These are phyloP conservation scores for Noctilio leporinus DNA, from an alignment of 2,113 vertebrate species.

Conservation along the genomic window DNA sequence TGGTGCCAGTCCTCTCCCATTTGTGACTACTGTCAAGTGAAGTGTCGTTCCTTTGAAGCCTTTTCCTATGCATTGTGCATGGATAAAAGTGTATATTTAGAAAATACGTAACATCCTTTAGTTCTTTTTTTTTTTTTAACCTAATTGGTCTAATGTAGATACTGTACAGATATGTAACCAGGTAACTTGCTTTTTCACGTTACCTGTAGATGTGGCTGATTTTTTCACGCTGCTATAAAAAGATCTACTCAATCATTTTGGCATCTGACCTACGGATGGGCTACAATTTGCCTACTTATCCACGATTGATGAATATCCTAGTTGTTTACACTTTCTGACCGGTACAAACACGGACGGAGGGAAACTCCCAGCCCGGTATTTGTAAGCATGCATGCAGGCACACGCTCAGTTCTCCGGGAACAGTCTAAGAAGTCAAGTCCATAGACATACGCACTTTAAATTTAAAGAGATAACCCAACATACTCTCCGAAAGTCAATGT, in stretches of 20 bases:
- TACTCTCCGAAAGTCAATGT: background rate
- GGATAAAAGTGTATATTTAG: background rate
- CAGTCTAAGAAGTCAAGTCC: background rate
- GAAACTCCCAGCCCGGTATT: background rate
- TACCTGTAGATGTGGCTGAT: background rate
- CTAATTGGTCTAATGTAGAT: accelerated
- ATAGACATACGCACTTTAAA: background rate
- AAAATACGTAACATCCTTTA: background rate
- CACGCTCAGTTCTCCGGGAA: background rate
- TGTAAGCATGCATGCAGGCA: accelerated
- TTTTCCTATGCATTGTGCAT: accelerated
- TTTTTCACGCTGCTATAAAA: background rate
- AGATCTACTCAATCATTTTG: background rate
- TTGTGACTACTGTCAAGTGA: accelerated
- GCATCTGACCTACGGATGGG: background rate
- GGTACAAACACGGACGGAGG: background rate
- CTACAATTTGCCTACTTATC: background rate
- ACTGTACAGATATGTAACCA: no score
- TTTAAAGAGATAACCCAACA: background rate
- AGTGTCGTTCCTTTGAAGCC: background rate
- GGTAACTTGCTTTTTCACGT: background rate
- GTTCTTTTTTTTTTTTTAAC: background rate
- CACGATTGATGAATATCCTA: accelerated
- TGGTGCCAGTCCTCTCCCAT: accelerated
- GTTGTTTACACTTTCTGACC: background rate